These are phyloP conservation scores for Kryptolebias ocellatus DNA, from an alignment of 2,797 vertebrate species.

Conservation along the genomic window DNA sequence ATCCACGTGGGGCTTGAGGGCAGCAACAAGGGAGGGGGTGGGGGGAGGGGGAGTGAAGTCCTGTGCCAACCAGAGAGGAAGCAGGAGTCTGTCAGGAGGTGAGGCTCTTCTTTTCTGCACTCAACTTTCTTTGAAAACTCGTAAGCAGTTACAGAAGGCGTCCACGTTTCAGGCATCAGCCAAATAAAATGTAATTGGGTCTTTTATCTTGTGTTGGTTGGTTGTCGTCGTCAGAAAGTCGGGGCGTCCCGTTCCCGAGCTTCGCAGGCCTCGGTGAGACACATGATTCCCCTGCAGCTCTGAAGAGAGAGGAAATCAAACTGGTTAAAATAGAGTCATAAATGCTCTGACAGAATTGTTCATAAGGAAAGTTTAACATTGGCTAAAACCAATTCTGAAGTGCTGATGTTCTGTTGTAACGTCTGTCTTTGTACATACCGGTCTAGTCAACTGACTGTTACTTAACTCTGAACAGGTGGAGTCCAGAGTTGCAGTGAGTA, in stretches of 20 bases:
- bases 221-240: slow-evolving; percentile 86
- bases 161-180: slow-evolving; percentile 86
- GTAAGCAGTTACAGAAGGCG: slow-evolving; percentile 83
- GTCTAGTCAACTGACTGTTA: too few species aligned
- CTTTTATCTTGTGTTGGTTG: slow-evolving; percentile 46
- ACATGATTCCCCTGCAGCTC: slow-evolving; percentile 91
- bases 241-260: slow-evolving; percentile 88
- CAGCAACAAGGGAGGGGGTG: slow-evolving; percentile 19
- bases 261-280: slow-evolving; percentile 90
- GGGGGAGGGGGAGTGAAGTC: slow-evolving; percentile 63
- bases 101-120: slow-evolving; percentile 70
- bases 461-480: too few species aligned
- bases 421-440: too few species aligned
- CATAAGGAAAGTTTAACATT: background rate
- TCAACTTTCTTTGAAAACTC: slow-evolving; percentile 90
- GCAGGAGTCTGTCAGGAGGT: slow-evolving; percentile 38
- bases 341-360: too few species aligned
- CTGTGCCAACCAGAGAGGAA: slow-evolving; percentile 58
- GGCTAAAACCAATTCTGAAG: background rate
- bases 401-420: too few species aligned
- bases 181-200: slow-evolving; percentile 60
- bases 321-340: slow-evolving; percentile 14
- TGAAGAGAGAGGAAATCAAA: slow-evolving; percentile 68
- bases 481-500: too few species aligned
- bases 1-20: slow-evolving; percentile 74